Percentiles rank a stretch among this genome's conserved stretches.
These are phyloP conservation scores for Dipodomys ordii DNA, from an alignment of 2,113 vertebrate species.

Conservation along the genomic window DNA sequence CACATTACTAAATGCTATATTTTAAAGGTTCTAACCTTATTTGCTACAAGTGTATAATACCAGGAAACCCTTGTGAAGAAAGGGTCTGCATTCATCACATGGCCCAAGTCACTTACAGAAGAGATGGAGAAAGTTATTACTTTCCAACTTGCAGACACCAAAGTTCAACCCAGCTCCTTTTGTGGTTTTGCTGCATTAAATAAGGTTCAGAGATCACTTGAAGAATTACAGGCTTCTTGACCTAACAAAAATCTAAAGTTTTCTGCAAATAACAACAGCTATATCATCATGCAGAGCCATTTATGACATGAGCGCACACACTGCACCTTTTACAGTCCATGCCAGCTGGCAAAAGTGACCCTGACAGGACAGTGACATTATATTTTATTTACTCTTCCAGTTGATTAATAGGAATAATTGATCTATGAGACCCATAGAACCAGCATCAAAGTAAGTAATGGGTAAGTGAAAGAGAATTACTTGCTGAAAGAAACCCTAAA, in stretches of 20 bases:
- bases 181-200: conserved; percentile 85
- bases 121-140: conserved; percentile 87
- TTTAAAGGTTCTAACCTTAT: conserved; percentile 94
- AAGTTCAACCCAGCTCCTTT: conserved; percentile 87
- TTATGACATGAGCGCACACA: conserved; percentile 55
- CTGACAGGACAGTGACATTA: conserved; percentile 46
- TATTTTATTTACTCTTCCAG: conserved; percentile 54
- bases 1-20: conserved; percentile 90
- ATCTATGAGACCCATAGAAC: conserved; percentile 64
- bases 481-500: conserved; percentile 12
- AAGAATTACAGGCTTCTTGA: conserved; percentile 84
- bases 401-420: conserved; percentile 75
- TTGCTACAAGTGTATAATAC: conserved; percentile 89
- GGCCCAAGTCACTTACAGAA: conserved; percentile 84
- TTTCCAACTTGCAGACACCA: conserved; percentile 86
- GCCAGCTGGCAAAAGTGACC: not conserved
- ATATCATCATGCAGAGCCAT: conserved; percentile 68
- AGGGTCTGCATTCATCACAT: conserved; percentile 86
- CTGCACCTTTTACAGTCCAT: not conserved
- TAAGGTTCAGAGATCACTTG: conserved; percentile 86
- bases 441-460: conserved; percentile 75
- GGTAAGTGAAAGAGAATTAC: conserved; percentile 40
- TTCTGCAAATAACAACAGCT: conserved; percentile 78
- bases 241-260: conserved; percentile 82
- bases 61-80: conserved; percentile 85